A percentile compares a stretch with the other conserved stretches of the same genome.
Evolutionary conservation across 2,888 invertebrate species (phyloP).

Genomic region (Bugulina stolonifera): DNA sequence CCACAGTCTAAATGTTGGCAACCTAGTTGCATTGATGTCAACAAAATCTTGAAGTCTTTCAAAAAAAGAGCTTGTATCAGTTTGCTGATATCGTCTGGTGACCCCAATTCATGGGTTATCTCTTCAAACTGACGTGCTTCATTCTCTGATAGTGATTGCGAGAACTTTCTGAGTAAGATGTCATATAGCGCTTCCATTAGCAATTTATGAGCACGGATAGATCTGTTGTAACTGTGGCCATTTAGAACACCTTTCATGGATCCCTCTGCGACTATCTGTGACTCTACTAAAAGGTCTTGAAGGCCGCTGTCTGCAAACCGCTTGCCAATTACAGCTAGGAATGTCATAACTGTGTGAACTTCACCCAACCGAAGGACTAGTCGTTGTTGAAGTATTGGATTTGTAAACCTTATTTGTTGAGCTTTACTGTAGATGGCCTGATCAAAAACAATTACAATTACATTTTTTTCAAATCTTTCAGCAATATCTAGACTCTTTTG

Average conservation of each 20-base stretch:
- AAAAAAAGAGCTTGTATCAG: too few species aligned
- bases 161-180: conserved; percentile 12
- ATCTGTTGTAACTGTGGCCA: conserved; percentile 29
- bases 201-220: conserved; percentile 27
- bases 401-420: conserved; percentile 28
- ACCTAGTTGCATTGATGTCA: too few species aligned
- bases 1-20: not conserved
- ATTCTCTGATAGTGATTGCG: too few species aligned
- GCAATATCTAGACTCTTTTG: too few species aligned
- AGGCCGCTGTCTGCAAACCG: conserved; percentile 28
- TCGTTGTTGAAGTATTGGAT: not conserved
- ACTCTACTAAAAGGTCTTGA: conserved; percentile 28
- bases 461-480: conserved; percentile 15
- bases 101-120: too few species aligned
- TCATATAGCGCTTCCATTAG: conserved; percentile 28
- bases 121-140: too few species aligned
- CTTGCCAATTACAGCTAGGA: conserved; percentile 28
- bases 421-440: conserved; percentile 29
- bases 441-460: conserved; percentile 28
- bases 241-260: conserved; percentile 28
- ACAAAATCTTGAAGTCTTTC: too few species aligned
- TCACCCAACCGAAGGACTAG: conserved; percentile 27
- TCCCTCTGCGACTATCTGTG: conserved; percentile 25
- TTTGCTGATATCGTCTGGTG: too few species aligned
- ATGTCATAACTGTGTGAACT: conserved; percentile 28